A percentile compares a stretch with the other conserved stretches of the same genome.
Evolutionary conservation across 1,140 invertebrate genomes (phyloP).

Genomic region (Whitmania pigra): DNA sequence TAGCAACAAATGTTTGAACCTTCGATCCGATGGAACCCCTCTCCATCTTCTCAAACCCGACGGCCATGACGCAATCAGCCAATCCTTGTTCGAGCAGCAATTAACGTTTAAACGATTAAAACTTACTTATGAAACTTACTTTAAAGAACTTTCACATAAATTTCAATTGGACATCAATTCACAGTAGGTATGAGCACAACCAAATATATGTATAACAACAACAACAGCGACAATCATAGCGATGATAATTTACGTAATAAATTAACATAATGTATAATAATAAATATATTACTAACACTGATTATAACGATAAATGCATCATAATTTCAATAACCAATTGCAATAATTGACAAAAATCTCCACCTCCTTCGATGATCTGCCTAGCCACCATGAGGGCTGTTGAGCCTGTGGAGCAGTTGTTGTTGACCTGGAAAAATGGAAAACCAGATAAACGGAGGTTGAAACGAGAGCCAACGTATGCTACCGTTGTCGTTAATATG

Average conservation of each 20-base stretch:
- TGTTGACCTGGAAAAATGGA: slow-evolving; percentile 57
- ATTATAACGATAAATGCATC: no score
- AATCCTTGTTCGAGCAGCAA: slow-evolving; percentile 42
- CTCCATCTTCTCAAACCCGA: slow-evolving; percentile 98
- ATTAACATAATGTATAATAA: no score
- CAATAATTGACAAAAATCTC: slow-evolving; percentile 3
- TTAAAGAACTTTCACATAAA: no score
- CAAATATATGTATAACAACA: no score
- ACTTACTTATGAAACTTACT: no score
- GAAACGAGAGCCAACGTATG: not conserved
- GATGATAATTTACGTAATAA: no score
- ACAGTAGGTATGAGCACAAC: no score
- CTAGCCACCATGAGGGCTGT: slow-evolving; percentile 78
- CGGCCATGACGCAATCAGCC: slow-evolving; percentile 71
- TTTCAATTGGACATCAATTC: no score
- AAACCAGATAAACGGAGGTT: not conserved
- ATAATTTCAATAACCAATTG: no score
- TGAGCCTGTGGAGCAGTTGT: slow-evolving; percentile 92
- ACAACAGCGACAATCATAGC: no score
- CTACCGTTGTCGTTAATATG: not conserved
- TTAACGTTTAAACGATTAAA: not conserved
- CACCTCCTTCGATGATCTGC: slow-evolving; percentile 69
- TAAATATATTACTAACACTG: no score
- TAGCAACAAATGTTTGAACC: slow-evolving; percentile 42
- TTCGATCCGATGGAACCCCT: slow-evolving; percentile 67